These are phyloP conservation scores for Echeneis naucrates DNA, from an alignment of 2,797 vertebrate genomes.

Conservation along the genomic window DNA sequence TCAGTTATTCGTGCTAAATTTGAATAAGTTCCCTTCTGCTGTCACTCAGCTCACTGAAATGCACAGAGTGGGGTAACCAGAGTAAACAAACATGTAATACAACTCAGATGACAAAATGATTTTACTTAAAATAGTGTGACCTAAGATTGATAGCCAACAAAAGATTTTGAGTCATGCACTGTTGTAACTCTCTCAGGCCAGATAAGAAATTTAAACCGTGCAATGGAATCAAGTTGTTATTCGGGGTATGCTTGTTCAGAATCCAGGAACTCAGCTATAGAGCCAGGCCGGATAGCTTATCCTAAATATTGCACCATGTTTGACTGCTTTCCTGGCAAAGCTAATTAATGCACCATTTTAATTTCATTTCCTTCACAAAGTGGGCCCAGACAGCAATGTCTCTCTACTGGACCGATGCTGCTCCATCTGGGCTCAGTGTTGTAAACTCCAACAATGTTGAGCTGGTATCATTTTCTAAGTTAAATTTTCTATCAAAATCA, in stretches of 20 bases:
- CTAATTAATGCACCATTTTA: slow-evolving; percentile 7
- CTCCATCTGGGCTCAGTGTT: slow-evolving; percentile 9
- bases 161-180: neutral
- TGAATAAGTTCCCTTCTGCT: too few species aligned
- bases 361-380: slow-evolving; percentile 5
- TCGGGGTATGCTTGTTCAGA: neutral
- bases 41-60: neutral
- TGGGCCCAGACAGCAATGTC: slow-evolving; percentile 12
- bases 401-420: slow-evolving; percentile 7
- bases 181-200: neutral
- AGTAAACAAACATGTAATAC: neutral
- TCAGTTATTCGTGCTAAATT: neutral
- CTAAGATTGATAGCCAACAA: neutral
- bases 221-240: slow-evolving; percentile 1
- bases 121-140: neutral
- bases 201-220: neutral
- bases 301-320: neutral
- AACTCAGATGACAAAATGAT: neutral
- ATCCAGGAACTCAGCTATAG: neutral
- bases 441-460: neutral
- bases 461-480: neutral
- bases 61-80: neutral
- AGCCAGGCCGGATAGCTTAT: neutral
- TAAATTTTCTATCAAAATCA: neutral
- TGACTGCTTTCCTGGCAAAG: neutral